Evolutionary conservation across 2,888 invertebrate species (phyloP).

Genomic region (Thecophora atra): DNA sequence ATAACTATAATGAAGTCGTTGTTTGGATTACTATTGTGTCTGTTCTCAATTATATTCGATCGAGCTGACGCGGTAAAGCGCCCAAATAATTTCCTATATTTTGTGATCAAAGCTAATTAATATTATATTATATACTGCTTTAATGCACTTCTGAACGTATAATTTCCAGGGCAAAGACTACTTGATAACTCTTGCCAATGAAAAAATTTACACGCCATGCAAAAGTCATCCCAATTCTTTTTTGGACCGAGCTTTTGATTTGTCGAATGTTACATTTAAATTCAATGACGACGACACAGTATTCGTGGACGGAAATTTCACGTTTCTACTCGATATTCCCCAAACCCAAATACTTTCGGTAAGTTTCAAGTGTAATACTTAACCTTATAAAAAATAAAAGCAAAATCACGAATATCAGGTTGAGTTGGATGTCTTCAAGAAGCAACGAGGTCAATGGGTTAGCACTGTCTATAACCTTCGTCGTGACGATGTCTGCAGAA

Average conservation of each 20-base stretch:
- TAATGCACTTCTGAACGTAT: too few relatives aligned
- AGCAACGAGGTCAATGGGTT: constrained; percentile 34
- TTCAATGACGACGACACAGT: constrained; percentile 18
- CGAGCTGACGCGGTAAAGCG: too few relatives aligned
- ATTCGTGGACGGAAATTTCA: constrained; percentile 7
- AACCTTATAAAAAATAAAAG: too few relatives aligned
- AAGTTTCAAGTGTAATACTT: background rate
- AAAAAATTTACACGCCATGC: constrained; percentile 33
- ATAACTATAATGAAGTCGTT: too few relatives aligned
- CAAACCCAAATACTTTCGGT: background rate
- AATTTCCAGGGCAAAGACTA: constrained; percentile 7
- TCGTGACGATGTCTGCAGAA: constrained; percentile 11
- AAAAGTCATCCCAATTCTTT: constrained; percentile 31
- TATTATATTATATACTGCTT: too few relatives aligned
- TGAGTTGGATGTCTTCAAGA: constrained; percentile 14
- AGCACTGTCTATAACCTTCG: constrained; percentile 36
- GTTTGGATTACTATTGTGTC: too few relatives aligned
- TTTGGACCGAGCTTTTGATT: constrained; percentile 29
- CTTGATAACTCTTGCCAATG: background rate
- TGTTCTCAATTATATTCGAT: too few relatives aligned
- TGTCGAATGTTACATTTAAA: constrained; percentile 22
- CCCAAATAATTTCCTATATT: too few relatives aligned
- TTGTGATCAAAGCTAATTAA: too few relatives aligned
- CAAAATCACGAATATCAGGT: background rate
- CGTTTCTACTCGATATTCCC: background rate